phyloP scores from a whole-genome alignment of 2,797 vertebrate genomes.

The Gymnoscopelus braueri region DNA sequence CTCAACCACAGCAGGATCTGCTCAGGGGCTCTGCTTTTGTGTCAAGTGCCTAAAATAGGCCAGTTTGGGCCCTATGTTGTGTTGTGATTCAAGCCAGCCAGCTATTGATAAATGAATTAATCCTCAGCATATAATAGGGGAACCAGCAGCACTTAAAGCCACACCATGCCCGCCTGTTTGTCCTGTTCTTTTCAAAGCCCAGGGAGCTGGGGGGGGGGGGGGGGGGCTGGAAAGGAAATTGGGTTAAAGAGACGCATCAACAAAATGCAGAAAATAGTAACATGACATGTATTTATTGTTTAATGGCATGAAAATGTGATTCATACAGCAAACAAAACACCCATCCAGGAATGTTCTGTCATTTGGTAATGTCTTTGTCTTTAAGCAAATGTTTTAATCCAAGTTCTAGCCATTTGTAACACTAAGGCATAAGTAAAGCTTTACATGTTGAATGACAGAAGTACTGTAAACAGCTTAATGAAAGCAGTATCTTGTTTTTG shows the following conservation, averaged over 20 bases:
- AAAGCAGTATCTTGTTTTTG: no score
- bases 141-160: slow-evolving; percentile 58
- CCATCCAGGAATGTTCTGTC: no score
- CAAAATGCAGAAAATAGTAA: slow-evolving; percentile 3
- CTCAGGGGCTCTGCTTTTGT: slow-evolving; percentile 51
- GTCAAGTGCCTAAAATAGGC: slow-evolving; percentile 69
- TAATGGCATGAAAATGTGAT: no score
- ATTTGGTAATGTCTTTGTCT: no score
- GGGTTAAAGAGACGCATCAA: slow-evolving; percentile 52
- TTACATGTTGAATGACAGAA: no score
- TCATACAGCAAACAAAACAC: no score
- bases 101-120: slow-evolving; percentile 77
- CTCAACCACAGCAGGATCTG: slow-evolving; percentile 51
- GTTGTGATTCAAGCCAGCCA: slow-evolving; percentile 70
- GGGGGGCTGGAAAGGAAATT: slow-evolving; percentile 38
- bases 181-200: slow-evolving; percentile 55
- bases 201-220: slow-evolving; percentile 37
- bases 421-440: no score
- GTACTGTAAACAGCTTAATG: no score
- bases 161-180: slow-evolving; percentile 28
- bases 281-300: no score
- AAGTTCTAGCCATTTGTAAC: no score
- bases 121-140: slow-evolving; percentile 71
- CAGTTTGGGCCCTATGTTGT: slow-evolving; percentile 60
- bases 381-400: no score